Evolutionary conservation across 2,888 invertebrate species (phyloP).

Genomic region (Tetragnatha montana): DNA sequence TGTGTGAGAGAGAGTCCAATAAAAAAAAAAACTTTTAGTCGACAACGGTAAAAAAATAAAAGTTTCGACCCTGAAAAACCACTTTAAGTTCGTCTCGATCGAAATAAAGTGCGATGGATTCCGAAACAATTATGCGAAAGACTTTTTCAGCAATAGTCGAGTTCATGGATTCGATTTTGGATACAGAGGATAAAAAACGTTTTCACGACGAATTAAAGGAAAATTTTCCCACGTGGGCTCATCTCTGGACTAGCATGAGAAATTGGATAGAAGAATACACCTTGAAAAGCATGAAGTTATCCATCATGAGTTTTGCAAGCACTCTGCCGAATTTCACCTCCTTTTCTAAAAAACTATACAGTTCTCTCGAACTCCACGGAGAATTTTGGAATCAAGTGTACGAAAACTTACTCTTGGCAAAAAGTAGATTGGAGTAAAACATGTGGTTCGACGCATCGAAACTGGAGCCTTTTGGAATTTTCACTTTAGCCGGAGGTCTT

Average conservation of each 20-base stretch:
- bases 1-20: no score
- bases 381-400: conserved; percentile 42
- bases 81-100: no score
- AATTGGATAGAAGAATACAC: not conserved
- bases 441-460: not conserved
- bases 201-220: no score
- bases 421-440: not conserved
- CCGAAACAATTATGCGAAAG: not conserved
- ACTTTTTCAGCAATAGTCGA: not conserved
- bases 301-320: not conserved
- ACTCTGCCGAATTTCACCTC: not conserved
- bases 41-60: no score
- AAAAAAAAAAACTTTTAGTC: no score
- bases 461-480: conserved; percentile 24
- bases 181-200: no score
- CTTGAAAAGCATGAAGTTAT: not conserved
- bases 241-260: not conserved
- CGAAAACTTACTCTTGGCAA: conserved; percentile 13
- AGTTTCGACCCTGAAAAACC: no score
- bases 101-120: not conserved
- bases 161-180: not conserved
- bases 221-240: conserved; percentile 12
- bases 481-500: conserved; percentile 18
- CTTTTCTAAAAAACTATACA: not conserved
- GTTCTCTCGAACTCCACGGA: conserved; percentile 7